phyloP scores from a whole-genome alignment of 2,797 vertebrate species.

The Lycodopsis pacificus region DNA sequence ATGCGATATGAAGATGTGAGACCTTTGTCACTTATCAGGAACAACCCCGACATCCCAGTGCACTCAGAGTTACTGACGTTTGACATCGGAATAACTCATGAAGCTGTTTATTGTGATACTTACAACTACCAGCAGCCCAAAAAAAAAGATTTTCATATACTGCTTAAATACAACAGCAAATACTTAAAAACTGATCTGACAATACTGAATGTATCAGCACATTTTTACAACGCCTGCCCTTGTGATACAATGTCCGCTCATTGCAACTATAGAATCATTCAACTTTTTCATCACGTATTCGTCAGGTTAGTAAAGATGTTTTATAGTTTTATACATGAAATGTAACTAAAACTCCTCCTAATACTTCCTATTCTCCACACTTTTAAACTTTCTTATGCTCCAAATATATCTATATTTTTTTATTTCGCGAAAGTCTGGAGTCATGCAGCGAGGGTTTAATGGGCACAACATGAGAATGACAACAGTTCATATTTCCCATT shows the following conservation, averaged over 20 bases:
- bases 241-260: too few species aligned
- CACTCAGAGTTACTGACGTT: conserved; percentile 37
- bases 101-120: conserved; percentile 1
- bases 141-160: not conserved
- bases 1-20: conserved; percentile 60
- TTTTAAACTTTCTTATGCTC: not conserved
- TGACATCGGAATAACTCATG: conserved; percentile 4
- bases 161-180: not conserved
- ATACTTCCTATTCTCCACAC: not conserved
- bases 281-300: too few species aligned
- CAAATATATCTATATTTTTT: not conserved
- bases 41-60: conserved; percentile 41
- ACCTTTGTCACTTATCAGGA: conserved; percentile 49
- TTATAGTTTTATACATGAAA: not conserved
- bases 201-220: too few species aligned
- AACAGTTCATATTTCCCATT: not conserved
- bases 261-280: too few species aligned
- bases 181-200: not conserved
- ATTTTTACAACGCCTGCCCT: too few species aligned
- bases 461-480: not conserved
- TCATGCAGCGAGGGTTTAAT: not conserved
- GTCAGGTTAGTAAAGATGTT: not conserved
- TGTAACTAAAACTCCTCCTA: not conserved
- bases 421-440: not conserved
- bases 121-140: not conserved